phyloP scores from a whole-genome alignment of 2,797 vertebrate species.

The Tokudaia tokunoshimensis region DNA sequence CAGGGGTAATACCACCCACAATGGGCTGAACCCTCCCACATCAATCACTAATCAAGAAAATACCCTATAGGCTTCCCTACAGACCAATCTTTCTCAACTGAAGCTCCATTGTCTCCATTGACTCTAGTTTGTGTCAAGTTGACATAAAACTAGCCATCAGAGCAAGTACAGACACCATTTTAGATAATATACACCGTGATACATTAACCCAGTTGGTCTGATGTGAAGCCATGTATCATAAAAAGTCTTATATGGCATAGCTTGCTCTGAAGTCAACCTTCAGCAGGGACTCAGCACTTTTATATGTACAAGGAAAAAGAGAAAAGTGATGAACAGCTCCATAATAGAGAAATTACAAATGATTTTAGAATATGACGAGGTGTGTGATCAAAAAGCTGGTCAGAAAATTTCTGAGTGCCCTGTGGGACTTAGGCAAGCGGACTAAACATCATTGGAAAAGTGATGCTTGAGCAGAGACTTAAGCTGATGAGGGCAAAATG shows the following conservation, averaged over 20 bases:
- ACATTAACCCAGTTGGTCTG: background rate
- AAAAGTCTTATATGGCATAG: background rate
- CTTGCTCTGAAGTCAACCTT: background rate
- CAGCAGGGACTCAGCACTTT: background rate
- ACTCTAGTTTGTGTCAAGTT: background rate
- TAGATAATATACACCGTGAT: background rate
- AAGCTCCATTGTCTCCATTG: background rate
- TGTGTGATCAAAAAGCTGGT: background rate
- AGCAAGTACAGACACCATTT: background rate
- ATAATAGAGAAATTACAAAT: slow-evolving; percentile 1
- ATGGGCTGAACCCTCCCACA: too few relatives aligned
- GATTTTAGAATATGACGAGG: slow-evolving; percentile 3
- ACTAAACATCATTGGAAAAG: background rate
- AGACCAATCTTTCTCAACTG: background rate
- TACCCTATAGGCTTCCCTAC: background rate
- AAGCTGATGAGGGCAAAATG: background rate
- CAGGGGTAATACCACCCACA: background rate
- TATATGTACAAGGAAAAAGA: background rate
- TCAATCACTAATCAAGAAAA: background rate
- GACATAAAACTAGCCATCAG: too few relatives aligned
- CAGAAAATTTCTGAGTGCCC: background rate
- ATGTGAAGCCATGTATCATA: background rate
- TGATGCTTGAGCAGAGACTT: background rate
- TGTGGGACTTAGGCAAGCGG: background rate
- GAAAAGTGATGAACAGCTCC: background rate